phyloP scores from a whole-genome alignment of 2,888 invertebrate species.

The Archaeoteleia sp. region DNA sequence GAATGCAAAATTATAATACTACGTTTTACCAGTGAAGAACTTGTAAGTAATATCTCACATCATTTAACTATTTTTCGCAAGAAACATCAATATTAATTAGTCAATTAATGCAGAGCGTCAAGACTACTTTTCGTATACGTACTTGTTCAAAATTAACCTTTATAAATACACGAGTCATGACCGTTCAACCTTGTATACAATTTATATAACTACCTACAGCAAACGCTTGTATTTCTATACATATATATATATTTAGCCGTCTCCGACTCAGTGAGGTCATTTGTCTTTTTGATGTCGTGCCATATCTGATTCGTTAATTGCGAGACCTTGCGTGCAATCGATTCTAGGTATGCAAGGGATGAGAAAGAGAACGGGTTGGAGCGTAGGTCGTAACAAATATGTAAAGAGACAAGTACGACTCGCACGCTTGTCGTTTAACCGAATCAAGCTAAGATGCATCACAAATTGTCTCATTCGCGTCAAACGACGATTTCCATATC shows the following conservation, averaged over 20 bases:
- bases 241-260: constrained; percentile 56
- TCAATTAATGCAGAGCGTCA: neutral
- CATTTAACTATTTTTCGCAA: no score
- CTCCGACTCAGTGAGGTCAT: constrained; percentile 59
- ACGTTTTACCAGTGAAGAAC: no score
- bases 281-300: constrained; percentile 66
- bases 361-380: constrained; percentile 18
- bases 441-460: no score
- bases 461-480: no score
- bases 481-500: no score
- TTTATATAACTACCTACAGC: constrained; percentile 2
- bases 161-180: neutral
- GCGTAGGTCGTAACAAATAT: neutral
- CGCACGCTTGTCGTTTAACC: no score
- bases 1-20: no score
- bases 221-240: constrained; percentile 13
- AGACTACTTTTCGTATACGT: no score
- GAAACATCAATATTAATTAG: neutral
- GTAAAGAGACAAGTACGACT: no score
- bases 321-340: constrained; percentile 62
- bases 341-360: constrained; percentile 46
- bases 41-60: no score
- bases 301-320: constrained; percentile 67
- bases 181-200: neutral
- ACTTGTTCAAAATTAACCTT: no score